These are phyloP conservation scores for Macrostomum lignano DNA, from an alignment of 1,140 invertebrate species.

Conservation along the genomic window DNA sequence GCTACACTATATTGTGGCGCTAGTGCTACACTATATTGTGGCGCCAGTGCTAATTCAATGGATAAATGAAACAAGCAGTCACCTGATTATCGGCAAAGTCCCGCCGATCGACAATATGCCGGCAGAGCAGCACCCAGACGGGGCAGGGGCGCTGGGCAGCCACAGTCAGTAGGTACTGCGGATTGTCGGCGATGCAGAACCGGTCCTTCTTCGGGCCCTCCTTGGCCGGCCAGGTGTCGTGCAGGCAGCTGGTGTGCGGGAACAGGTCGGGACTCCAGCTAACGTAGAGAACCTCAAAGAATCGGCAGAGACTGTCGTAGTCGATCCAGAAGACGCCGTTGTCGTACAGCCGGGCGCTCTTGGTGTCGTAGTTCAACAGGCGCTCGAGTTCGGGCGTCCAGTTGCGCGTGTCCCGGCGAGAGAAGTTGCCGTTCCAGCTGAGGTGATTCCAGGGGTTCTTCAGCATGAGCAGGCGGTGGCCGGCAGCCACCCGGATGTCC, in stretches of 20 bases:
- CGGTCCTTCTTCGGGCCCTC: conserved; percentile 59
- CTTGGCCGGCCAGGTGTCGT: conserved; percentile 61
- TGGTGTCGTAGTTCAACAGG: conserved; percentile 54
- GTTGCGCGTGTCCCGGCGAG: conserved; percentile 45
- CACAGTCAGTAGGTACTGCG: conserved; percentile 57
- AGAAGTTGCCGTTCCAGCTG: conserved; percentile 67
- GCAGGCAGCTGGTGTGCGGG: conserved; percentile 57
- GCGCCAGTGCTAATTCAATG: too few relatives aligned
- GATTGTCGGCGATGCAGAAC: conserved; percentile 73
- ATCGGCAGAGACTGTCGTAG: conserved; percentile 54
- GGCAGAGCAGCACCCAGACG: conserved; percentile 66
- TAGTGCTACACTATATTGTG: too few relatives aligned
- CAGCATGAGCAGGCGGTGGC: conserved; percentile 45
- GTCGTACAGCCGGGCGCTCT: conserved; percentile 49
- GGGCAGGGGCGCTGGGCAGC: conserved; percentile 28
- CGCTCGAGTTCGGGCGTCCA: conserved; percentile 47
- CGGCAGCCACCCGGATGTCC: conserved; percentile 46
- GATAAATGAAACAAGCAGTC: too few relatives aligned
- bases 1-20: too few relatives aligned
- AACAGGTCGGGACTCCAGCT: conserved; percentile 84
- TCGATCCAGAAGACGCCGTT: conserved; percentile 86
- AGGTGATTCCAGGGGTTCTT: conserved; percentile 94
- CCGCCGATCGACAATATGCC: conserved; percentile 62
- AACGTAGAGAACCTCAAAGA: conserved; percentile 79
- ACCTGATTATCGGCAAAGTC: conserved; percentile 81